Percentiles rank a stretch among this genome's conserved stretches.
phyloP scores from a whole-genome alignment of 2,797 vertebrate species.

The Clarias fuscus region DNA sequence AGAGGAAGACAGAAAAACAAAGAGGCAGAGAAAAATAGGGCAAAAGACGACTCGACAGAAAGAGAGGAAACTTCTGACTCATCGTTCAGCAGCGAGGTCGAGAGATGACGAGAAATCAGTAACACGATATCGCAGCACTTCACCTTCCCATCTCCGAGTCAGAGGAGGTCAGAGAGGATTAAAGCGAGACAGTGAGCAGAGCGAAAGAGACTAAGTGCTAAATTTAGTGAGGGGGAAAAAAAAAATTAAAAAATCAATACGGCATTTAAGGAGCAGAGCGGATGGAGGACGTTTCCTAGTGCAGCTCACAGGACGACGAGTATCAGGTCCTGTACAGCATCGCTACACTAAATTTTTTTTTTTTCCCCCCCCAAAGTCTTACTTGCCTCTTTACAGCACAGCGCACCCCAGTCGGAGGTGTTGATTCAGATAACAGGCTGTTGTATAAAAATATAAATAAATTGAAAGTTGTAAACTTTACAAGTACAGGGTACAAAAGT shows the following conservation, averaged over 20 bases:
- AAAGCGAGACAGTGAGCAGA: conserved; percentile 30
- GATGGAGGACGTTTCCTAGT: background rate
- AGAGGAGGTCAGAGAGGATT: conserved; percentile 38
- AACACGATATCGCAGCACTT: conserved; percentile 39
- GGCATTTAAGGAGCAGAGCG: background rate
- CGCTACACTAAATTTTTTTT: background rate
- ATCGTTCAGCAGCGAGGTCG: background rate
- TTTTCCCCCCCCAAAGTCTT: background rate
- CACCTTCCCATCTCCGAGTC: conserved; percentile 20
- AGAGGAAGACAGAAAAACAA: background rate
- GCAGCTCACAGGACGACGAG: background rate
- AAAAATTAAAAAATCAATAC: conserved; percentile 3
- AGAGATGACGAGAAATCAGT: conserved; percentile 36
- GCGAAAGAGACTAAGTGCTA: conserved; percentile 10
- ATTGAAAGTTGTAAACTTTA: background rate
- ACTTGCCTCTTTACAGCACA: background rate
- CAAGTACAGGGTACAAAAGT: background rate
- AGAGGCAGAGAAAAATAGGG: too few relatives aligned
- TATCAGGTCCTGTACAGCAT: background rate
- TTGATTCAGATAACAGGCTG: background rate
- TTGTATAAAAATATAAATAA: background rate
- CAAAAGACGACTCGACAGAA: too few relatives aligned
- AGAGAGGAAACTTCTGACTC: background rate
- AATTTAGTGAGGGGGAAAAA: conserved; percentile 14
- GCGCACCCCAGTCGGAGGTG: background rate